These are phyloP conservation scores for Tamias sibiricus DNA, from an alignment of 2,113 vertebrate species.

Conservation along the genomic window DNA sequence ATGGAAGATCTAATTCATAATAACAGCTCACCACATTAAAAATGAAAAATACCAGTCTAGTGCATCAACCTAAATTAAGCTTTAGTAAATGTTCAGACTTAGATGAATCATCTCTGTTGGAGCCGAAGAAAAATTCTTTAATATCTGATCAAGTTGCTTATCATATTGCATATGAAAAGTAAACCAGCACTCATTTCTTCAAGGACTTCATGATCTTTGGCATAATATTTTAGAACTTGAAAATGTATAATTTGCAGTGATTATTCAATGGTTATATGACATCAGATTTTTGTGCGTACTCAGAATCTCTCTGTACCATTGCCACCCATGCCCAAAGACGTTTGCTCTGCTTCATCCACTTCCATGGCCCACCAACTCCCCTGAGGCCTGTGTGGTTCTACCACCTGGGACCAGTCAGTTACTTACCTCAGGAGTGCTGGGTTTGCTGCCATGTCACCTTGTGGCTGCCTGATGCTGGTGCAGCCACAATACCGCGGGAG, in stretches of 20 bases:
- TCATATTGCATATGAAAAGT: constrained; percentile 37
- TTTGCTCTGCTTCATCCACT: neutral
- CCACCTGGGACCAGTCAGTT: neutral
- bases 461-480: no score
- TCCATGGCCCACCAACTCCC: neutral
- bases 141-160: constrained; percentile 61
- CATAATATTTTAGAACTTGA: neutral
- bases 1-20: constrained; percentile 73
- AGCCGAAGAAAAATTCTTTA: constrained; percentile 64
- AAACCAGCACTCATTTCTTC: constrained; percentile 27
- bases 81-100: constrained; percentile 75
- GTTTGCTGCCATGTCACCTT: neutral
- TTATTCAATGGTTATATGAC: neutral
- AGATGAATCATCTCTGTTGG: constrained; percentile 66
- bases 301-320: neutral
- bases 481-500: no score
- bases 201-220: constrained; percentile 26
- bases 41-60: constrained; percentile 66
- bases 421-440: neutral
- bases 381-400: neutral
- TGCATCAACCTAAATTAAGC: constrained; percentile 74
- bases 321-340: neutral
- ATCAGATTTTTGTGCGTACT: neutral
- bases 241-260: neutral
- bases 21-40: constrained; percentile 70